Base-by-base conservation (phyloP, 2,797 vertebrate genomes). In the Hafferia zeledoni region DNA sequence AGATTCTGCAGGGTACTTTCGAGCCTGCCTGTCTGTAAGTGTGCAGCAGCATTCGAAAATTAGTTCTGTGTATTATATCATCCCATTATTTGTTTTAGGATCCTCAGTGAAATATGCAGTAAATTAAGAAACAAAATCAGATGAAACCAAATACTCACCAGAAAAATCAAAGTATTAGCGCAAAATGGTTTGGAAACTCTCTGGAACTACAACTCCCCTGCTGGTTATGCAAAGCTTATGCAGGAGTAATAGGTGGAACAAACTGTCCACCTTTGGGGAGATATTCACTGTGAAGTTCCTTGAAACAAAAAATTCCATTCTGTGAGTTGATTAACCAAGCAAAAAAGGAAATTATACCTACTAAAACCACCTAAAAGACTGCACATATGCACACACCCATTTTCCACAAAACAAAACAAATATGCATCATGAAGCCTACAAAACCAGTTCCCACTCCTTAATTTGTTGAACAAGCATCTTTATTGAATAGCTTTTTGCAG, bases 181-280 rank as follows among this genome's bases (percentile, higher is more conserved):
- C 23, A 93, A 70, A 88, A 91, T 28, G 19, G 47, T 82, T 67
- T 88, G 67, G 59, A 87, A 93, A 78, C 55, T 63, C 57, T 86
- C 78, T 61, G 33, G 59, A 90, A 31, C 55, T 91, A 61, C 71
- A 82, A 14, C 6, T 90, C 39, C 65, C 80, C 63, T 3, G 2
- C 17, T 90, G 83, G 75, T 89, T 80, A 56, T 64, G 79, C 52
- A 80, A 64, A 91, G 56, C 31, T 74, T 87, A 85, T 39, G 35
- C 70, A 89, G 85, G 80, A 82, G 57, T 90, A 96, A 79, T 41
- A 84, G 44, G 44, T 89, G 86, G 90, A 96, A 94, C 90, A 82
- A 95, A 95, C 83, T 69, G 37, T 44, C 63, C 63, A 84, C 44
- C 77, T 83, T 90, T n/a, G 71, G 95, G 72, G 77, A 96, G 55